phyloP scores from a whole-genome alignment of 2,797 vertebrate species.

The Octomys mimax region DNA sequence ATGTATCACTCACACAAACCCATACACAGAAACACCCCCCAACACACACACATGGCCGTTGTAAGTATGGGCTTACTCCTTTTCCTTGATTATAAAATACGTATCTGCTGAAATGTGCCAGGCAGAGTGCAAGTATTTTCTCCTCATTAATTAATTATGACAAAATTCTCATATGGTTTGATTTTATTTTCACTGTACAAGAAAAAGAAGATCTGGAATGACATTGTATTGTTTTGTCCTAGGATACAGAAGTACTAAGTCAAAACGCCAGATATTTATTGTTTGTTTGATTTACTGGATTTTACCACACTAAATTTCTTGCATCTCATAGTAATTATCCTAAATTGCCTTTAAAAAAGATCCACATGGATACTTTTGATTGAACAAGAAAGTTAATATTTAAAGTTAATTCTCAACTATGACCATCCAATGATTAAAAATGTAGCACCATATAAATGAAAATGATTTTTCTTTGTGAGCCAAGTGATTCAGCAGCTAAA shows the following conservation, averaged over 20 bases:
- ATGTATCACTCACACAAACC: not conserved
- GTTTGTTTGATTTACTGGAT: not conserved
- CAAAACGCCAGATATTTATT: not conserved
- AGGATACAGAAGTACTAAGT: not conserved
- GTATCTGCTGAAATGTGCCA: not conserved
- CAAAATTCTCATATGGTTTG: not conserved
- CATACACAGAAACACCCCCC: not conserved
- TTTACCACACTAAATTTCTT: not conserved
- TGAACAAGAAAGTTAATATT: not conserved
- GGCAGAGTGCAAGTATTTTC: not conserved
- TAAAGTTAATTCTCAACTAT: not conserved
- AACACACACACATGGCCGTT: not conserved
- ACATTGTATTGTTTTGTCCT: not conserved
- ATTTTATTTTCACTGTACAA: conserved; percentile 1
- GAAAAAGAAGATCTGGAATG: not conserved
- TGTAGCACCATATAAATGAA: not conserved
- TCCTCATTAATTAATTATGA: not conserved
- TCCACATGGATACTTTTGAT: not conserved
- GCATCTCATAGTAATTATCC: not conserved
- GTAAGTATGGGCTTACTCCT: not conserved
- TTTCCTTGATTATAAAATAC: not conserved
- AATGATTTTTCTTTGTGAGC: not conserved
- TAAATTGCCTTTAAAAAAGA: not conserved
- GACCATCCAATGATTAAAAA: not conserved
- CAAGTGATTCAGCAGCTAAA: not conserved